Evolutionary conservation across 92 coral and sea anemone species (phyloP), one percentile per base, ranked within the genome.

Genomic region (Paramuricea clavata): DNA sequence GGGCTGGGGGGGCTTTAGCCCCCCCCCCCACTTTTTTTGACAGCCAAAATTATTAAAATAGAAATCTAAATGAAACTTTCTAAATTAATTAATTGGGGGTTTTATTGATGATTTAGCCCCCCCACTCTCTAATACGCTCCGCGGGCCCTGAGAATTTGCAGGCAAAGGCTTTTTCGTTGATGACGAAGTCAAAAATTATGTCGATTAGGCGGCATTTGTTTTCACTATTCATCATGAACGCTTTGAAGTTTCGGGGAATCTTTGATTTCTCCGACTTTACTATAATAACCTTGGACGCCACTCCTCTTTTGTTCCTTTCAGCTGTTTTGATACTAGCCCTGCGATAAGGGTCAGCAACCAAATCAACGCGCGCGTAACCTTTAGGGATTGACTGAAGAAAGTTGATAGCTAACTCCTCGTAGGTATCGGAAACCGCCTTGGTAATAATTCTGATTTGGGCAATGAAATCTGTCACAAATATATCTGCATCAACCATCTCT

Each of bases 131-230:
- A n/a, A n/a, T n/a, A n/a, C n/a, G n/a, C n/a, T n/a, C n/a, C n/a
- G n/a, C n/a, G n/a, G n/a, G n/a, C n/a, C n/a, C n/a, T n/a, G n/a
- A n/a, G n/a, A n/a, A n/a, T n/a, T n/a, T n/a, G n/a, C n/a, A n/a
- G n/a, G n/a, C n/a, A n/a, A n/a, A n/a, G n/a, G n/a, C n/a, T n/a
- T n/a, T n/a, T n/a, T 61, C 16, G 15, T 61, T 27, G 10, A 61
- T 61, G 69, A 61, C 15, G 34, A 61, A 61, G 69, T 61, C 69
- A 61, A 61, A 61, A 61, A 61, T 61, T 22, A 61, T 61, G 69
- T 61, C 34, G 69, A 61, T 61, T 3, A 61, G 69, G 34, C 69
- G 69, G 17, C 69, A 3, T 61, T 61, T 61, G 69, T 61, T 61
- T 13, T 61, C 69, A 61, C 69, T 25, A 61, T 26, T 61, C 69